Conservation (phyloP, 2,113 vertebrate genomes). For the Pygoscelis antarcticus region DNA sequence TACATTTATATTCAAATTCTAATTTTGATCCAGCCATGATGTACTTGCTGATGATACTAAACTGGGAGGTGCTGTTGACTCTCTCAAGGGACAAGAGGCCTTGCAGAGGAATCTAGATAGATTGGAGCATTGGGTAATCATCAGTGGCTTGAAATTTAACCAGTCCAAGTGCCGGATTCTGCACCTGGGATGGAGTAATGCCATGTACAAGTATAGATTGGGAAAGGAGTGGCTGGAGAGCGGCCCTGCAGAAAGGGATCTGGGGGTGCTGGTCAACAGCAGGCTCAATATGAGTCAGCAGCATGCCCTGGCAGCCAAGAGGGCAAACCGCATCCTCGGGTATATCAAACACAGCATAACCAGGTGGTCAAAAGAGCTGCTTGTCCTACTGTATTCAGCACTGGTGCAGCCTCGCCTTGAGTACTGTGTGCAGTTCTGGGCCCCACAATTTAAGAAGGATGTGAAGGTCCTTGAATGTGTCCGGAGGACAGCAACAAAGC, state of each 20-base stretch:
- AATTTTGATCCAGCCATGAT: not conserved
- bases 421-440: no score
- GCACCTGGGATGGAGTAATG: not conserved
- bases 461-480: no score
- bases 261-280: not conserved
- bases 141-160: not conserved
- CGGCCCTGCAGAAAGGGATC: no score
- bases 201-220: no score
- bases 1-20: not conserved
- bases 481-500: no score
- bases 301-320: not conserved
- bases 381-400: no score
- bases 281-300: not conserved
- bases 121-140: not conserved
- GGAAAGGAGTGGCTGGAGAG: not conserved
- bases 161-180: not conserved
- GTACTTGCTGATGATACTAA: not conserved
- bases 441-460: no score
- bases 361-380: not conserved
- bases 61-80: not conserved
- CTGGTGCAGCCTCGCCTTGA: no score
- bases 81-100: not conserved
- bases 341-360: not conserved
- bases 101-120: not conserved
- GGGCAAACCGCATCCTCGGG: not conserved